Evolutionary conservation across 1,140 invertebrate genomes (phyloP).

Genomic region (Mycetomoellerius zeteki): DNA sequence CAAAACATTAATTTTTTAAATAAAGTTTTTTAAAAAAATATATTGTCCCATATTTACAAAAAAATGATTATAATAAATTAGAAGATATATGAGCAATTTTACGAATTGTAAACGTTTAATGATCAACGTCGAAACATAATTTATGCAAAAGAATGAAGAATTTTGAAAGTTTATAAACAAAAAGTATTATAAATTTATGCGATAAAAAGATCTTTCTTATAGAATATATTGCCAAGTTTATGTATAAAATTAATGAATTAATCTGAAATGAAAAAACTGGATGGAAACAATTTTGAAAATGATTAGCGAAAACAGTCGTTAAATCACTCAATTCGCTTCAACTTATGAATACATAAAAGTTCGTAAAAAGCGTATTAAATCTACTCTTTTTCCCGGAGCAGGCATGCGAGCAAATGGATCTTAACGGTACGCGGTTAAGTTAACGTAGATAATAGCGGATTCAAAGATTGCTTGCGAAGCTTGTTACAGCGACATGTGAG

Average conservation of each 20-base stretch:
- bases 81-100: background rate
- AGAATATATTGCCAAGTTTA: conserved; percentile 7
- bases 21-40: background rate
- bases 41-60: background rate
- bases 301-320: conserved; percentile 8
- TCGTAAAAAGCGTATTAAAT: conserved; percentile 52
- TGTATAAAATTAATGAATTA: background rate
- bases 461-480: conserved; percentile 43
- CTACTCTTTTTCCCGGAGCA: conserved; percentile 16
- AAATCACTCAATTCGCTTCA: background rate
- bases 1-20: background rate
- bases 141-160: background rate
- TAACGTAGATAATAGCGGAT: conserved; percentile 58
- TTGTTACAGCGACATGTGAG: conserved; percentile 36
- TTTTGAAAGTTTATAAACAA: conserved; percentile 11
- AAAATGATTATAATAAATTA: background rate
- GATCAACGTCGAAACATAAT: background rate
- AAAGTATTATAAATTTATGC: background rate
- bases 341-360: conserved; percentile 6
- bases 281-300: background rate
- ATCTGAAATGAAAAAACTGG: background rate
- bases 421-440: conserved; percentile 67
- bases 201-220: background rate
- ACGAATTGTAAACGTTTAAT: background rate
- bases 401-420: conserved; percentile 49